A percentile compares a stretch with the other conserved stretches of the same genome.
These are phyloP conservation scores for Pachypsylla venusta DNA, from an alignment of 1,140 invertebrate genomes.

Conservation along the genomic window DNA sequence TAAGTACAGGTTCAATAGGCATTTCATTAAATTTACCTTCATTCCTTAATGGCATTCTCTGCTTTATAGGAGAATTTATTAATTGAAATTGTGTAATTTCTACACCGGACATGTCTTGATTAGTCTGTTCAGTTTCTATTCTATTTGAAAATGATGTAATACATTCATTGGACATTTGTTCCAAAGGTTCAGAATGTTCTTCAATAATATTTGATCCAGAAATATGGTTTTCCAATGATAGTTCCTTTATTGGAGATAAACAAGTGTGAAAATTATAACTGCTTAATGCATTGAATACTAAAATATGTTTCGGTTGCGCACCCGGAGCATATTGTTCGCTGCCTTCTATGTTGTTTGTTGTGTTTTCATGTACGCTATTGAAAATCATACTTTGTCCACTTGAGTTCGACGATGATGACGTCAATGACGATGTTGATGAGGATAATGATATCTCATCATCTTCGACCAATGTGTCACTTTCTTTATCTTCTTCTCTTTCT, in stretches of 20 bases:
- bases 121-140: no score
- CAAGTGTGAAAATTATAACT: neutral
- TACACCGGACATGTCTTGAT: no score
- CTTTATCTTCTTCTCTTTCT: neutral
- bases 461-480: conserved; percentile 3
- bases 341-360: no score
- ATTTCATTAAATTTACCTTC: no score
- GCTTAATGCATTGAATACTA: neutral
- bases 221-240: neutral
- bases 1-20: no score
- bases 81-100: no score
- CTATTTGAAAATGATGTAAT: conserved; percentile 3
- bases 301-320: neutral
- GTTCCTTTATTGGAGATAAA: neutral
- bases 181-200: neutral
- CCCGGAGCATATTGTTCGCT: no score
- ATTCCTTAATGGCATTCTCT: no score
- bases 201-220: neutral
- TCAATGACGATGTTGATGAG: neutral
- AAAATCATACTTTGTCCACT: conserved; percentile 6
- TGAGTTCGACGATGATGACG: neutral
- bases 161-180: neutral
- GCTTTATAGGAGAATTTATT: no score
- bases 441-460: neutral
- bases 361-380: neutral